Evolutionary conservation across 2,888 invertebrate genomes (phyloP), one percentile per base, ranked within the genome.

Genomic region (Baccha elongata): DNA sequence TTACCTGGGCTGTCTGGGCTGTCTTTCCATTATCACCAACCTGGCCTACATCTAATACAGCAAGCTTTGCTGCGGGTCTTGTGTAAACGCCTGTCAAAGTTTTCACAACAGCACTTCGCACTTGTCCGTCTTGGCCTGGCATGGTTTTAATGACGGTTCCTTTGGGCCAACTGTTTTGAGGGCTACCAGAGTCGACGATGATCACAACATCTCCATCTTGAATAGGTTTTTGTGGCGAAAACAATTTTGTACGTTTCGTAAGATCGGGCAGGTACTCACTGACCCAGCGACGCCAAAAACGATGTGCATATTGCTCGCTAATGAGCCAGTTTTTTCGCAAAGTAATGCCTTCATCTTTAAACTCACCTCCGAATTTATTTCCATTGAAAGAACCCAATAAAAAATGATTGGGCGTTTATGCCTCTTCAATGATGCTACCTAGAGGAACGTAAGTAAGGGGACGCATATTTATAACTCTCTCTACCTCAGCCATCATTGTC

Each of bases 11-110:
- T 21, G 26, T 21, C 32, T 60, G n/a, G n/a, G n/a, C n/a, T n/a
- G n/a, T n/a, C n/a, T n/a, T 60, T 17, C 44, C 60, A 60, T 3
- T 11, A 8, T 60, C 60, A 26, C 2, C 29, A 60, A 60, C 4
- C 26, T 29, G 60, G 23, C 26, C 17, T 8, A 60, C 60, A 60
- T 23, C 23, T 4, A 23, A 26, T 2, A 60, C 42, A 6, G 26
- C 26, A 29, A 60, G 58, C n/a, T 60, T 60, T 3, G 21, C 55
- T 3, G 55, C 15, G 19, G 55, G 48, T 64, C 37, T 37, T 2
- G 37, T 37, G 3, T 37, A 37, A 11, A 11, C 11, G 3, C 37
- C 37, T n/a, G 37, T 37, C 11, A n/a, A 10, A 11, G 37, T 37
- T 37, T 37, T n/a, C n/a, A 37, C 37, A 11, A 11, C 37, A 11